phyloP scores from a whole-genome alignment of 2,113 vertebrate species.

The Morone chrysops region DNA sequence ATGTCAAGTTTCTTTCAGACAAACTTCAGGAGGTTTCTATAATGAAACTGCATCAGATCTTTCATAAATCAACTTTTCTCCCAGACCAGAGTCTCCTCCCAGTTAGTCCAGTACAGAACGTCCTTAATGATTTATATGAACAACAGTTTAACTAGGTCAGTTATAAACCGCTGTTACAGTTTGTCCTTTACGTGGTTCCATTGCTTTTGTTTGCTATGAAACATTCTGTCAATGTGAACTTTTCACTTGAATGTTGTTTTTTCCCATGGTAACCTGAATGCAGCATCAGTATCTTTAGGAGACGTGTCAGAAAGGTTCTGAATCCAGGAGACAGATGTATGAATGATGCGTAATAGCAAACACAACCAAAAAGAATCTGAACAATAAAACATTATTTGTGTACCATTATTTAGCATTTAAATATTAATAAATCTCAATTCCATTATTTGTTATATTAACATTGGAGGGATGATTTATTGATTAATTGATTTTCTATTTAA shows the following conservation, averaged over 20 bases:
- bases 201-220: neutral
- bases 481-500: neutral
- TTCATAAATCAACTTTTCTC: neutral
- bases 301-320: neutral
- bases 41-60: neutral
- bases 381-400: no score
- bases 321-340: constrained; percentile 9
- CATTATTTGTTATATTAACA: neutral
- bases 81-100: neutral
- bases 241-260: neutral
- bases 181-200: neutral
- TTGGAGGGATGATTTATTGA: neutral
- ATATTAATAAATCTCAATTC: neutral
- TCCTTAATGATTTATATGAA: neutral
- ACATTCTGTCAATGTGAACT: neutral
- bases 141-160: neutral
- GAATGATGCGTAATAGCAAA: neutral
- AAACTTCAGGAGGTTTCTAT: neutral
- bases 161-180: neutral
- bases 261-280: neutral
- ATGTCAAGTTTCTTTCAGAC: constrained; percentile 11
- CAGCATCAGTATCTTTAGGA: neutral
- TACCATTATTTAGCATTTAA: no score
- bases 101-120: constrained; percentile 1
- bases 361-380: neutral